Evolutionary conservation across 2,797 vertebrate genomes (phyloP).

Genomic region (Platalea minor): DNA sequence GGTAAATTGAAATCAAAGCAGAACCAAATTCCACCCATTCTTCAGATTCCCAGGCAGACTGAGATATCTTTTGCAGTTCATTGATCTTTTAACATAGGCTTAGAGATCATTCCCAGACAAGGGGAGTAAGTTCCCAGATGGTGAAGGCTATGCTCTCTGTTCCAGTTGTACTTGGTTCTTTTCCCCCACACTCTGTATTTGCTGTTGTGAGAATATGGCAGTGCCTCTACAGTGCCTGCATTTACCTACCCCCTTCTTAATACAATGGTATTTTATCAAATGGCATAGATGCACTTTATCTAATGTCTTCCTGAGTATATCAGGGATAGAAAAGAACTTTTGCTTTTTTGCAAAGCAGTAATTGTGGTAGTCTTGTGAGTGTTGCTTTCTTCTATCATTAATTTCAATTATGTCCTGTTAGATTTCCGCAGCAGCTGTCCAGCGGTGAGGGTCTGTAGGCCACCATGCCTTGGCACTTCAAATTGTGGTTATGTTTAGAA

Average conservation of each 20-base stretch:
- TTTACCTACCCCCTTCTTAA: neutral
- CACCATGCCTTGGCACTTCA: neutral
- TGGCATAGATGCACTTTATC: neutral
- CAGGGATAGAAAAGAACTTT: neutral
- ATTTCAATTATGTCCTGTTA: neutral
- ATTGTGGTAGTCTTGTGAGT: neutral
- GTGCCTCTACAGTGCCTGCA: neutral
- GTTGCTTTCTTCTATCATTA: neutral
- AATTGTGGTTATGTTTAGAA: neutral
- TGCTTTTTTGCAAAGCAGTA: neutral
- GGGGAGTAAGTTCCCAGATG: constrained; percentile 21
- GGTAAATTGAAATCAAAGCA: constrained; percentile 50
- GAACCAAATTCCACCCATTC: constrained; percentile 46
- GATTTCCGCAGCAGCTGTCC: constrained; percentile 14
- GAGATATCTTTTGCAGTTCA: constrained; percentile 47
- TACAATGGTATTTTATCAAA: neutral
- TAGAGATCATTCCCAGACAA: constrained; percentile 21
- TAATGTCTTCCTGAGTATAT: neutral
- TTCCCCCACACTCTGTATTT: neutral
- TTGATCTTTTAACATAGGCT: constrained; percentile 9
- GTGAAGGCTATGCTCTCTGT: neutral
- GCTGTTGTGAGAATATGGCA: neutral
- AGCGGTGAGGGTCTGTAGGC: neutral
- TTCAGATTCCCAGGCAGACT: constrained; percentile 44
- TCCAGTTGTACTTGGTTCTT: neutral